Percentiles rank a stretch among this genome's conserved stretches.
Evolutionary conservation across 2,113 vertebrate species (phyloP).

Genomic region (Hylia prasina): DNA sequence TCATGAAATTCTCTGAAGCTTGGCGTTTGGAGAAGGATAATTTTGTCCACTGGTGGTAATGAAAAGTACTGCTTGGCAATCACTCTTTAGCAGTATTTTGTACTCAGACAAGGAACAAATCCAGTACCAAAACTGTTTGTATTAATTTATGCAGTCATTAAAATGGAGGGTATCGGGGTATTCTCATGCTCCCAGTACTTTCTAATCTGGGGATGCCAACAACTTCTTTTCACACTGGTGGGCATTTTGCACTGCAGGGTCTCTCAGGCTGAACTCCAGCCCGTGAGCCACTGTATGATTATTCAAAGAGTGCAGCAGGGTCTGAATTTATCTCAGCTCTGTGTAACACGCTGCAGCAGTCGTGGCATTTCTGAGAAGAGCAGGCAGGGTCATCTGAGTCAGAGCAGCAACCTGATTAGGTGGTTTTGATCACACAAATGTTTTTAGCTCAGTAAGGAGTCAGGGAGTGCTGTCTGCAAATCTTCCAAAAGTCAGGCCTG

Average conservation of each 20-base stretch:
- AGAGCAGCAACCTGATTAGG: not conserved
- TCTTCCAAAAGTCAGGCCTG: not conserved
- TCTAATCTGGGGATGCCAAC: not conserved
- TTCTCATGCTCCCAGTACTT: not conserved
- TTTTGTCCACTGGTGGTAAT: not conserved
- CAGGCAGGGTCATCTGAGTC: not conserved
- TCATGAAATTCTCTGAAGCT: not conserved
- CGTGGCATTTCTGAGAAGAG: not conserved
- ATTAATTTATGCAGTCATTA: not conserved
- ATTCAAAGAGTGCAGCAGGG: not conserved
- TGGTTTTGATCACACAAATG: not conserved
- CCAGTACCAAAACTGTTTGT: not conserved
- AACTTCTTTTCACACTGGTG: not conserved
- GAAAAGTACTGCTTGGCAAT: not conserved
- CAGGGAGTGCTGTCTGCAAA: not conserved
- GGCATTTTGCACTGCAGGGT: not conserved
- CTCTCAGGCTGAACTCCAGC: not conserved
- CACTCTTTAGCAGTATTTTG: not conserved
- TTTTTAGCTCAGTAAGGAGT: not conserved
- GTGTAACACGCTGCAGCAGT: not conserved
- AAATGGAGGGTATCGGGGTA: not conserved
- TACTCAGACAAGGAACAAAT: not conserved
- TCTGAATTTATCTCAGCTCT: not conserved
- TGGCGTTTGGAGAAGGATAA: not conserved
- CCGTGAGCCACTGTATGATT: not conserved